Evolutionary conservation across 2,888 invertebrate genomes (phyloP), one percentile per base, ranked within the genome.

Genomic region (Euplagia quadripunctaria): DNA sequence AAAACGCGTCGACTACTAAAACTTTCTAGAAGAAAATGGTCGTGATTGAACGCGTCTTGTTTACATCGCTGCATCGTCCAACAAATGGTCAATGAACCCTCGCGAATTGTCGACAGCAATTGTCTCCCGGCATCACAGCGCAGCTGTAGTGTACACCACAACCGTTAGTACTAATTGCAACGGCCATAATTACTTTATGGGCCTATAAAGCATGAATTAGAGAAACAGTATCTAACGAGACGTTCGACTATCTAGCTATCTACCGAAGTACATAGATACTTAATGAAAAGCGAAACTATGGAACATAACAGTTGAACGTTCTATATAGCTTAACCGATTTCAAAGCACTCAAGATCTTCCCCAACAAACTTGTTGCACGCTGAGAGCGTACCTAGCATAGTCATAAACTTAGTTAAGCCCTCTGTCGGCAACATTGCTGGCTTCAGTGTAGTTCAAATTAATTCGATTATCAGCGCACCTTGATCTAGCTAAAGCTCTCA

Each of bases 401-500:
- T 94, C 93, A 92, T 94, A 94, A 95, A 95, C 94, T 94, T 91
- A 94, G 95, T 95, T 95, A 94, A 91, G 88, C 90, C 90, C 90
- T 91, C 91, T 89, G 91, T 92, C 92, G 91, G 93, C 88, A 90
- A 92, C 92, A 91, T 90, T 88, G 93, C 90, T 88, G 91, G 92
- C 92, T 93, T 89, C 91, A 89, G 86, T 91, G 92, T 91, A 90
- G 92, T 91, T 88, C 91, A 91, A 91, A 94, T 94, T 96, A 94
- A 95, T 95, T 95, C 92, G 91, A 95, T 96, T 95, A 95, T 93
- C 92, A 92, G 91, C 88, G 92, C 95, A 95, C 95, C 95, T 94
- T 92, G 92, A 94, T 94, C 91, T 91, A 86, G 82, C 90, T 91
- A 89, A 91, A 91, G 90, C 91, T 89, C 90, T 88, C 88, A 87